Percentiles rank a stretch among this genome's conserved stretches.
These are phyloP conservation scores for Pagrus major DNA, from an alignment of 2,113 vertebrate species.

Conservation along the genomic window DNA sequence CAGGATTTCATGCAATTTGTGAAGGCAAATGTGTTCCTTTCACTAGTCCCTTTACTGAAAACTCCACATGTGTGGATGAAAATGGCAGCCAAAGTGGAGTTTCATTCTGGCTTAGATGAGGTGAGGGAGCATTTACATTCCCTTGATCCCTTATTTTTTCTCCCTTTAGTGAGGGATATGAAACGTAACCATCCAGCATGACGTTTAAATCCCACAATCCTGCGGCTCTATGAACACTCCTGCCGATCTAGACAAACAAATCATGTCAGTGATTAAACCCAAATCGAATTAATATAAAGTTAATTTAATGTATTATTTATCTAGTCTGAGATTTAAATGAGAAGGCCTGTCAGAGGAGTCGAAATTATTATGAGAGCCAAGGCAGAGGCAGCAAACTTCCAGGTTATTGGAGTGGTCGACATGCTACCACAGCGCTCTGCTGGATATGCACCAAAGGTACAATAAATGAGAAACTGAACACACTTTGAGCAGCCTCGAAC, in stretches of 20 bases:
- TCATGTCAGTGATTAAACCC: slow-evolving; percentile 50
- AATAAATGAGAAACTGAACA: slow-evolving; percentile 69
- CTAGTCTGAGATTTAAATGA: slow-evolving; percentile 38
- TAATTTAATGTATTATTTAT: slow-evolving; percentile 51
- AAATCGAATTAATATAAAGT: slow-evolving; percentile 53
- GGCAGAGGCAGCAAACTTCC: slow-evolving; percentile 60
- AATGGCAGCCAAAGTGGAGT: slow-evolving; percentile 68
- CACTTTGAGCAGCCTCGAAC: slow-evolving; percentile 64
- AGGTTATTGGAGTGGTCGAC: slow-evolving; percentile 61
- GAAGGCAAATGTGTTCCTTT: slow-evolving; percentile 69
- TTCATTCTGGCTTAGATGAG: slow-evolving; percentile 75
- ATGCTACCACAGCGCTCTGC: slow-evolving; percentile 45
- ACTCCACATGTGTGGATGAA: slow-evolving; percentile 62
- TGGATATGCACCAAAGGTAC: slow-evolving; percentile 68
- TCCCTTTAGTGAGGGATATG: slow-evolving; percentile 55
- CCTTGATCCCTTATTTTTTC: slow-evolving; percentile 64
- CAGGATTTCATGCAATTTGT: slow-evolving; percentile 66
- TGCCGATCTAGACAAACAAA: slow-evolving; percentile 63
- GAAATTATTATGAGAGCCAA: slow-evolving; percentile 41
- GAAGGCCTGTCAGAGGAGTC: slow-evolving; percentile 35
- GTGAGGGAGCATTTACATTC: slow-evolving; percentile 74
- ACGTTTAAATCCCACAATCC: slow-evolving; percentile 56
- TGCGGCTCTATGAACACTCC: slow-evolving; percentile 44
- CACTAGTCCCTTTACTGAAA: slow-evolving; percentile 54
- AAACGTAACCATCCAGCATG: slow-evolving; percentile 60